A percentile compares a stretch with the other conserved stretches of the same genome.
These are phyloP conservation scores for Ara ararauna DNA, from an alignment of 2,797 vertebrate genomes.

Conservation along the genomic window DNA sequence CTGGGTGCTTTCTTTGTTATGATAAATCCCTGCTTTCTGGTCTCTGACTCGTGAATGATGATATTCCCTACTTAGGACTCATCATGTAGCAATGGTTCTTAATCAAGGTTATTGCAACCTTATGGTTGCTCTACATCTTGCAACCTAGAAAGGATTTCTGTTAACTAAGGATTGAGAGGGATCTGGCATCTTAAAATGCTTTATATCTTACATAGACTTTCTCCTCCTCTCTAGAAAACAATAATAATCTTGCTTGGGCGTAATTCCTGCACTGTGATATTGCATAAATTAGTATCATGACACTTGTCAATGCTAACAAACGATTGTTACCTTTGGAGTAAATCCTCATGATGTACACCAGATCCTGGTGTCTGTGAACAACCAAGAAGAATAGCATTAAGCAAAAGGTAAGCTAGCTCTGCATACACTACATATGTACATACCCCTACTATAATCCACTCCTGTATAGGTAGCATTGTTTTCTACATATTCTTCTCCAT, in stretches of 20 bases:
- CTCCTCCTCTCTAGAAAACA: background rate
- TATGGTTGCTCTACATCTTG: background rate
- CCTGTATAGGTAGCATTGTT: background rate
- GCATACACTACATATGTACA: fast-evolving
- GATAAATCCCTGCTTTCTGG: background rate
- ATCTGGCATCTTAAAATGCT: background rate
- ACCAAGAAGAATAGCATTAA: background rate
- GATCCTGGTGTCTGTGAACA: slow-evolving; percentile 24
- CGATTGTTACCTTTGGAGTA: slow-evolving; percentile 55
- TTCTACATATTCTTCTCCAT: background rate
- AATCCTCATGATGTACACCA: background rate
- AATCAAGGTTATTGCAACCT: background rate
- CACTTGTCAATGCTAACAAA: background rate
- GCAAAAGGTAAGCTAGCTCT: background rate
- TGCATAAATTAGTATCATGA: background rate
- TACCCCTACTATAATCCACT: fast-evolving
- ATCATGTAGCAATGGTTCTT: background rate
- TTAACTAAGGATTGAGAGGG: background rate
- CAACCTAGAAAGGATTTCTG: background rate
- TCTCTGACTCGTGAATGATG: background rate
- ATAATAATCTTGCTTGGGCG: background rate
- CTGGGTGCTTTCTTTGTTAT: background rate
- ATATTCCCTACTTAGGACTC: background rate
- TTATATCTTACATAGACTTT: background rate
- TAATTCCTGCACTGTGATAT: background rate